Evolutionary conservation across 2,113 vertebrate genomes (phyloP).

Genomic region (Corythornis cristatus): DNA sequence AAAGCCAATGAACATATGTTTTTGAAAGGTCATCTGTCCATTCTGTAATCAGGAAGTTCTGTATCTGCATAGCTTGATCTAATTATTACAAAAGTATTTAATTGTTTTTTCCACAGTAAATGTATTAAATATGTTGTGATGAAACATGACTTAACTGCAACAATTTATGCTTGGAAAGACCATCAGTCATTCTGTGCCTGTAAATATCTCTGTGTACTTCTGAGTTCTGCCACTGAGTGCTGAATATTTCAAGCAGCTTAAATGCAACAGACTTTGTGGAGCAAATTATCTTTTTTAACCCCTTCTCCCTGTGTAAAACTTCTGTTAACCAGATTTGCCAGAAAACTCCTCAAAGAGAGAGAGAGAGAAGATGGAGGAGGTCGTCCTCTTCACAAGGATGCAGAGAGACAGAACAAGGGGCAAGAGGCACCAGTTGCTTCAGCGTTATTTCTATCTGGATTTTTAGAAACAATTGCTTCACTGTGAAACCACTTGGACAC

Average conservation of each 20-base stretch:
- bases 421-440: neutral
- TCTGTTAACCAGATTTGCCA: neutral
- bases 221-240: neutral
- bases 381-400: neutral
- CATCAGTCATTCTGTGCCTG: rapidly evolving
- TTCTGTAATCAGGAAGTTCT: neutral
- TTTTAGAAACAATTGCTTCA: neutral
- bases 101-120: neutral
- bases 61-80: neutral
- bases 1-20: neutral
- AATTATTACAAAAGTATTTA: neutral
- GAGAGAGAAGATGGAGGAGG: neutral
- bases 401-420: neutral
- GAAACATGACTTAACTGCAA: neutral
- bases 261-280: neutral
- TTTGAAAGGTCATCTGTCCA: neutral
- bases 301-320: neutral
- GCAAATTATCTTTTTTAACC: neutral
- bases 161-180: neutral
- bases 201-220: neutral
- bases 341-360: neutral
- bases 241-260: neutral
- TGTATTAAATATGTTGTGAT: neutral
- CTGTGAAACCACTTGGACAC: neutral
- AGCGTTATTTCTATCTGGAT: neutral